Evolutionary conservation across 2,797 vertebrate genomes (phyloP), one percentile per base, ranked within the genome.

Genomic region (Pipistrellus pipistrellus): DNA sequence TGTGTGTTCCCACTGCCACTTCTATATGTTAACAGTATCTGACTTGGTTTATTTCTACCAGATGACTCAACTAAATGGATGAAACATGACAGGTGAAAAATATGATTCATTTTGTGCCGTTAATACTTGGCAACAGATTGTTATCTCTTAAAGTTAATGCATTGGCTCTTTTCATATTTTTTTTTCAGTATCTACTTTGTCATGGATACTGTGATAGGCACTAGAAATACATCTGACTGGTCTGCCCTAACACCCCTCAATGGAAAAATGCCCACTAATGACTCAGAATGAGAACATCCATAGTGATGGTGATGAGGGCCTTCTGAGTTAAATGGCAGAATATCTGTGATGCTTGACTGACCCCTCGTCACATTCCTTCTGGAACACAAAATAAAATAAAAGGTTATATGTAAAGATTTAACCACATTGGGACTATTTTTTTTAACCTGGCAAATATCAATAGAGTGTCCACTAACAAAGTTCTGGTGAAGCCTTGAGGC

Each of bases 71-170:
- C 57, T 88, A 83, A 85, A 72, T 25, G 57, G 59, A 64, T 46
- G 59, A 78, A 80, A 71, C 53, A n/a, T 83, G 71, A 71, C 46
- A 93, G 81, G 78, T 77, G 44, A 94, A 95, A 94, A 71, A 77
- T 30, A 71, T 25, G n/a, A 75, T 68, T 76, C 69, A 15, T 41
- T 87, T 66, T 93, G 35, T 77, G 41, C 62, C 32, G 23, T 84
- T 91, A 93, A 76, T 86, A 46, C 8, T 9, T 90, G 48, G 5
- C 13, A 76, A 75, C 69, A 88, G 10, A 85, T 41, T 38, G 6
- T 11, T 85, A 25, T 38, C 20, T 73, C 48, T 8, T 93, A 88
- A 84, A 92, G 51, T 2, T 64, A 81, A 85, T 87, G 76, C 88
- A 80, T 44, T 82, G 41, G 25, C 25, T 85, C 1, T 93, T 84